A percentile compares a stretch with the other conserved stretches of the same genome.
Conservation (phyloP, 2,888 invertebrate genomes). For the Thumatha senex region DNA sequence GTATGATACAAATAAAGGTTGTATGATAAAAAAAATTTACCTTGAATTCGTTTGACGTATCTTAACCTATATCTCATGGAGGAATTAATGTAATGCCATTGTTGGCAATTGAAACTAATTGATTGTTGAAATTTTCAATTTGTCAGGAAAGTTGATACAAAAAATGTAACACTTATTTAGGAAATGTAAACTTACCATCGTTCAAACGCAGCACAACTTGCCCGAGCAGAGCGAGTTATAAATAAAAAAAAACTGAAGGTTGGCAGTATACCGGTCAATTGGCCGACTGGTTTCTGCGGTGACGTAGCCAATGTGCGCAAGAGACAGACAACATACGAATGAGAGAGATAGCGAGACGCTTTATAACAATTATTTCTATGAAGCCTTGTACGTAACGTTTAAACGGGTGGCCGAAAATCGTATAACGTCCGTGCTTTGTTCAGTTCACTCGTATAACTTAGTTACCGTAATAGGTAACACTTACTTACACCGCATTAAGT, state of each 20-base stretch:
- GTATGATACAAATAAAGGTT: too few relatives aligned
- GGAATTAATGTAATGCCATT: too few relatives aligned
- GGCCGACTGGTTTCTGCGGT: constrained; percentile 81
- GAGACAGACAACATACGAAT: constrained; percentile 44
- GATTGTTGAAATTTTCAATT: too few relatives aligned
- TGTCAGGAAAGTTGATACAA: too few relatives aligned
- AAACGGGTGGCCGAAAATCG: constrained; percentile 77
- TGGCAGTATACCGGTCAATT: constrained; percentile 82
- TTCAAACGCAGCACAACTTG: constrained; percentile 72
- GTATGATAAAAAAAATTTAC: too few relatives aligned
- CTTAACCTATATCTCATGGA: too few relatives aligned
- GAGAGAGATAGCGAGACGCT: constrained; percentile 52
- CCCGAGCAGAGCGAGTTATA: constrained; percentile 78
- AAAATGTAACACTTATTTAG: neutral
- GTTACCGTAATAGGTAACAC: constrained; percentile 54
- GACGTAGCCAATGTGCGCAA: constrained; percentile 67
- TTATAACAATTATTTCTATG: constrained; percentile 72
- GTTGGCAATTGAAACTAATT: too few relatives aligned
- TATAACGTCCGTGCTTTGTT: constrained; percentile 75
- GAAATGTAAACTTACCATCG: neutral
- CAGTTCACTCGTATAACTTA: constrained; percentile 51
- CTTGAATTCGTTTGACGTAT: too few relatives aligned
- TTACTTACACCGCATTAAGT: constrained; percentile 46
- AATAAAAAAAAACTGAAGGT: constrained; percentile 82
- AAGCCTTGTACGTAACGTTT: constrained; percentile 75